phyloP scores from a whole-genome alignment of 2,113 vertebrate genomes.

The Myodes glareolus region DNA sequence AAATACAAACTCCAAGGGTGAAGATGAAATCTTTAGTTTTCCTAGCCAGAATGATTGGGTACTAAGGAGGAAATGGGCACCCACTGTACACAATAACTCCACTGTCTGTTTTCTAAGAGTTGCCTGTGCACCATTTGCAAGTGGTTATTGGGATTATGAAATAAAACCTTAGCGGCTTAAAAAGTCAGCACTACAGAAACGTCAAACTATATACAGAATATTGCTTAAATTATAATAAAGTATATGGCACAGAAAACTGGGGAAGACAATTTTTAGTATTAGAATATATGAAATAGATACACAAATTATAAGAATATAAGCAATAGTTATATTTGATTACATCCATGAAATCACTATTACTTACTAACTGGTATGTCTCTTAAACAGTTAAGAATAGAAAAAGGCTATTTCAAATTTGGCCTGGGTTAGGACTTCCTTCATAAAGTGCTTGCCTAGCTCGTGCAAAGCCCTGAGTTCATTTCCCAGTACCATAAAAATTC shows the following conservation, averaged over 20 bases:
- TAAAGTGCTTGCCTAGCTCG: not conserved
- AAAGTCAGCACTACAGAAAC: not conserved
- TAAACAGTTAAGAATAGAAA: not conserved
- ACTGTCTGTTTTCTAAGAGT: not conserved
- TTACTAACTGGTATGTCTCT: not conserved
- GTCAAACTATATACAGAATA: not conserved
- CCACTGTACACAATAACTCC: not conserved
- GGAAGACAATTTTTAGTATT: not conserved
- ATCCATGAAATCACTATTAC: not conserved
- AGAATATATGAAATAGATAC: not conserved
- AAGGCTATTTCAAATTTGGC: not conserved
- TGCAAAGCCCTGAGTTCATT: not conserved
- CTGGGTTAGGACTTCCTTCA: not conserved
- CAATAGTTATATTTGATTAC: slow-evolving; percentile 1
- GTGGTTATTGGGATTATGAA: not conserved
- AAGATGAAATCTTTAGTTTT: slow-evolving; percentile 14
- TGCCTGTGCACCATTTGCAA: not conserved
- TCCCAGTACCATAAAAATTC: not conserved
- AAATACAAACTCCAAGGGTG: not conserved
- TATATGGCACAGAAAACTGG: not conserved
- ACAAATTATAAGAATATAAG: slow-evolving; percentile 8
- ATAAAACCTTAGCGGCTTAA: not conserved
- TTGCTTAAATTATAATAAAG: slow-evolving; percentile 28
- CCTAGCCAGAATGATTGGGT: not conserved
- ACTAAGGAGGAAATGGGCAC: not conserved